phyloP scores from a whole-genome alignment of 2,888 invertebrate species.

The Hedychridium roseum region DNA sequence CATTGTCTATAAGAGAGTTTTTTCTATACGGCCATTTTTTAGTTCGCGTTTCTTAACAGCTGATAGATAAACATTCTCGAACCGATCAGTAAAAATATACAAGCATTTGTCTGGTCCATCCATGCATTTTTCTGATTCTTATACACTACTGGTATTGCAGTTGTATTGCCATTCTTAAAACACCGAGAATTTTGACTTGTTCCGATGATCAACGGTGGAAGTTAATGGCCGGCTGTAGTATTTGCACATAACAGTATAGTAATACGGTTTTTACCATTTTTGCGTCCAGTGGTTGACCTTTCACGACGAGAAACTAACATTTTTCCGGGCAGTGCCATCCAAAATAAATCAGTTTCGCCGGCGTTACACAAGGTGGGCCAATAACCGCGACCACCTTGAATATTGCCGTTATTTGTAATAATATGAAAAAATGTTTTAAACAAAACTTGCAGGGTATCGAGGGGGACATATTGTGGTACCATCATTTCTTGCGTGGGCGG shows the following conservation, averaged over 20 bases:
- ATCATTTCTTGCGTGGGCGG: too few species aligned
- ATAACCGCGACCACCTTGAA: too few species aligned
- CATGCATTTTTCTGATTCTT: too few species aligned
- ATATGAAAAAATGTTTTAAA: too few species aligned
- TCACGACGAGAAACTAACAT: constrained; percentile 27
- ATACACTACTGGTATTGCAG: constrained; percentile 26
- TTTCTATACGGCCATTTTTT: constrained; percentile 11
- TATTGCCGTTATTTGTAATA: too few species aligned
- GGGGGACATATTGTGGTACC: too few species aligned
- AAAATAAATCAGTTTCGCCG: constrained; percentile 37
- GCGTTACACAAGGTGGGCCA: too few species aligned
- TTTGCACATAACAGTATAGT: constrained; percentile 44
- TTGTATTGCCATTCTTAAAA: constrained; percentile 35
- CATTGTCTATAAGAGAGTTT: constrained; percentile 31
- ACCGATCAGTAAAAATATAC: constrained; percentile 43
- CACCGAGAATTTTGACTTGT: constrained; percentile 40
- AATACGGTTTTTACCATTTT: constrained; percentile 37
- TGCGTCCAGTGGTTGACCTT: constrained; percentile 31
- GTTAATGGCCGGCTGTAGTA: constrained; percentile 37
- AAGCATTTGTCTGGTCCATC: constrained; percentile 35
- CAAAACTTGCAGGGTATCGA: too few species aligned
- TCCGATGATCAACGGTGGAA: constrained; percentile 40
- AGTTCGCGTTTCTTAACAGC: constrained; percentile 18
- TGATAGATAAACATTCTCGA: constrained; percentile 26
- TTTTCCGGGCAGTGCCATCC: constrained; percentile 33